Conservation (phyloP, 1,140 invertebrate species). For the Riptortus pedestris region DNA sequence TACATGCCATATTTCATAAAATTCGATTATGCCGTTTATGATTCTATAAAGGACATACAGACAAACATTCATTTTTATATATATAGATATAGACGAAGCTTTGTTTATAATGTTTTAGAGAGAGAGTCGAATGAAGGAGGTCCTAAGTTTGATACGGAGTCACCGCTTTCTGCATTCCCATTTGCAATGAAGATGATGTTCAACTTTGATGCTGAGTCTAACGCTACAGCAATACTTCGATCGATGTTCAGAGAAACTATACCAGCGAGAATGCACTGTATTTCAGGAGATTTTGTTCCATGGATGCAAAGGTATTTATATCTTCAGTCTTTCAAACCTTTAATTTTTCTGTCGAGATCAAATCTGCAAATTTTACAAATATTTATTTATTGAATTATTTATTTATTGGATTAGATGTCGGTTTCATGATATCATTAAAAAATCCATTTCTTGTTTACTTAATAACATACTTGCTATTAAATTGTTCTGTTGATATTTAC, state of each 20-base stretch:
- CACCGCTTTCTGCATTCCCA: constrained; percentile 41
- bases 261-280: constrained; percentile 49
- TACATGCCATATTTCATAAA: too few species aligned
- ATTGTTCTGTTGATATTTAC: too few species aligned
- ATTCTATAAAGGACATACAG: too few species aligned
- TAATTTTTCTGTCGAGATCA: too few species aligned
- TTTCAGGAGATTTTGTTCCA: constrained; percentile 42
- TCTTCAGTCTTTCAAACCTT: constrained; percentile 31
- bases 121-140: not conserved
- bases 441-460: too few species aligned
- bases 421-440: not conserved
- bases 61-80: too few species aligned
- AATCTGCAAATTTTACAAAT: too few species aligned
- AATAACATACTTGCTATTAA: too few species aligned
- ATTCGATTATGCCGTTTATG: too few species aligned
- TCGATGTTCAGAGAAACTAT: constrained; percentile 74
- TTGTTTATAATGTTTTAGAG: too few species aligned
- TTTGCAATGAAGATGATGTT: constrained; percentile 86
- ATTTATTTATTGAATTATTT: not conserved
- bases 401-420: not conserved
- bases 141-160: not conserved
- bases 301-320: constrained; percentile 43
- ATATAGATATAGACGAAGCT: too few species aligned
- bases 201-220: constrained; percentile 79
- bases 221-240: constrained; percentile 60